Conservation (phyloP, 1,140 invertebrate species). For the Kradibia gibbosae region DNA sequence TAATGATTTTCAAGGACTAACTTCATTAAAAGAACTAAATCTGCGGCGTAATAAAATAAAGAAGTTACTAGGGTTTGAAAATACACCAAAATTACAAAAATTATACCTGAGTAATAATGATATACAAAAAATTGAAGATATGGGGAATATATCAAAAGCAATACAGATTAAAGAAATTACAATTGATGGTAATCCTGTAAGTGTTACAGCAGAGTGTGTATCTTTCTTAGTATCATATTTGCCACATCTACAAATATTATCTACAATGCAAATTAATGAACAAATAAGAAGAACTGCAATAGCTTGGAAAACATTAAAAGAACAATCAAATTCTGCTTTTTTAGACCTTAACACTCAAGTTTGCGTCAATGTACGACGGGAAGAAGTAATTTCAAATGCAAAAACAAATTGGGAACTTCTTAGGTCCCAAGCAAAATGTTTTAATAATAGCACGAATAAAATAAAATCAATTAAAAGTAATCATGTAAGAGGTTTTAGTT, state of each 20-base stretch:
- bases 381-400: conserved; percentile 86
- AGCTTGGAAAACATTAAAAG: conserved; percentile 83
- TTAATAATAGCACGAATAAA: conserved; percentile 54
- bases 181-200: conserved; percentile 90
- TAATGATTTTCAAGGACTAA: conserved; percentile 83
- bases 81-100: conserved; percentile 85
- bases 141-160: conserved; percentile 83
- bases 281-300: conserved; percentile 82
- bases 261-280: conserved; percentile 83
- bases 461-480: conserved; percentile 55
- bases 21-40: conserved; percentile 87
- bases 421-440: conserved; percentile 77
- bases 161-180: conserved; percentile 84
- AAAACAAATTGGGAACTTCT: conserved; percentile 86
- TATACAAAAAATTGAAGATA: conserved; percentile 87
- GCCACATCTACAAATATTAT: conserved; percentile 79
- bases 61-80: conserved; percentile 85
- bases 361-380: conserved; percentile 78
- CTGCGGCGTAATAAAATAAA: conserved; percentile 87
- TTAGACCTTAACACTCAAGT: conserved; percentile 79
- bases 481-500: conserved; percentile 55
- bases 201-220: conserved; percentile 81
- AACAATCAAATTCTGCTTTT: conserved; percentile 79
- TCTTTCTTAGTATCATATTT: conserved; percentile 86
- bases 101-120: conserved; percentile 91